Evolutionary conservation across 2,113 vertebrate genomes (phyloP).

Genomic region (Fukomys damarensis): DNA sequence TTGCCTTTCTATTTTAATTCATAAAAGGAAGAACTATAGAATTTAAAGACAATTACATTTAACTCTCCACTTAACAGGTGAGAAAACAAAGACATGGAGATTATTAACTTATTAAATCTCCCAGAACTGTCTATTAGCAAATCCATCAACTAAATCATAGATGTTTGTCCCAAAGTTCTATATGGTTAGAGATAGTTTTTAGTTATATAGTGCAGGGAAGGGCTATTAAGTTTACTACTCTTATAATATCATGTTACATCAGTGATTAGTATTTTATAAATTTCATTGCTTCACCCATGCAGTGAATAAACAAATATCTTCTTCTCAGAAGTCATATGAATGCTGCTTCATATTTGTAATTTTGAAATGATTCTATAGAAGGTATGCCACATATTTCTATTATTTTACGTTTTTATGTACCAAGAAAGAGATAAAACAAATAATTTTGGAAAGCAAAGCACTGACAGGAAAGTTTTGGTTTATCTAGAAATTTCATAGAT

Average conservation of each 20-base stretch:
- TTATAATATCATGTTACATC: neutral
- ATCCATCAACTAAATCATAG: neutral
- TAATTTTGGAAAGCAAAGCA: constrained; percentile 15
- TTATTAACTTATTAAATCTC: neutral
- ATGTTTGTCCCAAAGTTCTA: neutral
- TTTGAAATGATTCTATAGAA: constrained; percentile 5
- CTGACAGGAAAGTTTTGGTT: neutral
- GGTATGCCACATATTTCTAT: neutral
- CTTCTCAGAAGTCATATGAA: constrained; percentile 16
- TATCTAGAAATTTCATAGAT: neutral
- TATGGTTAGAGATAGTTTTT: neutral
- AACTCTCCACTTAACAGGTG: constrained; percentile 1
- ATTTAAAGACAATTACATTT: constrained; percentile 34
- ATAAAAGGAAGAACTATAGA: neutral
- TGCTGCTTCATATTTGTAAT: constrained; percentile 28
- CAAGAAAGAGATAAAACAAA: constrained; percentile 28
- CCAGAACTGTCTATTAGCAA: neutral
- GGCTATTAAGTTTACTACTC: neutral
- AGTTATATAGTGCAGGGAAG: neutral
- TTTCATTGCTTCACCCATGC: constrained; percentile 32
- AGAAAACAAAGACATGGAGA: constrained; percentile 42
- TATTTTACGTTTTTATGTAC: constrained; percentile 49
- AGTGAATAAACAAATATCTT: constrained; percentile 25
- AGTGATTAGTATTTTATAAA: constrained; percentile 9
- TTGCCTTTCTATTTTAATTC: constrained; percentile 23